A percentile compares a stretch with the other conserved stretches of the same genome.
phyloP scores from a whole-genome alignment of 1,140 invertebrate genomes.

The Lepidurus couesii region DNA sequence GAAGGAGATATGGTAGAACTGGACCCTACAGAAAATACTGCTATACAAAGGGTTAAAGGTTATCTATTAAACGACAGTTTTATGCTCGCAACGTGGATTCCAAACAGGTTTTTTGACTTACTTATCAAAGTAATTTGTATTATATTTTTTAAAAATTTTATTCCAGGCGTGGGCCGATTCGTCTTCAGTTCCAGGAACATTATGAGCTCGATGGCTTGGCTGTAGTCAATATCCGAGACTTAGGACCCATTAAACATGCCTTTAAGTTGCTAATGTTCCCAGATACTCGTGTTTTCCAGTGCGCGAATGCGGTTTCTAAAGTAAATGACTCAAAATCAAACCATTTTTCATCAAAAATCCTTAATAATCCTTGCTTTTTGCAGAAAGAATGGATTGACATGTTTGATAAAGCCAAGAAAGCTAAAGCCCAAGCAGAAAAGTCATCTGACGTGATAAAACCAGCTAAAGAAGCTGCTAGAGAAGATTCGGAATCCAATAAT shows the following conservation, averaged over 20 bases:
- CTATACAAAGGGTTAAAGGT: conserved; percentile 80
- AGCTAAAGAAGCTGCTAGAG: conserved; percentile 28
- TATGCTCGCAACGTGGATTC: conserved; percentile 67
- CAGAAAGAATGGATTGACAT: conserved; percentile 91
- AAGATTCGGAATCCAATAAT: conserved; percentile 34
- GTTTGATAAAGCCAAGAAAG: conserved; percentile 85
- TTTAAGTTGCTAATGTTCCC: conserved; percentile 93
- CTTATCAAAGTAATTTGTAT: conserved; percentile 28
- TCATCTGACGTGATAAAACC: conserved; percentile 12
- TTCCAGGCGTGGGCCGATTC: conserved; percentile 64
- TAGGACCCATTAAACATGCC: conserved; percentile 81
- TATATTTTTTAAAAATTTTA: conserved; percentile 34
- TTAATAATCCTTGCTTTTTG: conserved; percentile 39
- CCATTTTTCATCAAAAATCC: background rate
- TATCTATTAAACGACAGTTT: conserved; percentile 86
- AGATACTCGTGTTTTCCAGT: conserved; percentile 87
- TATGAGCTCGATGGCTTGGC: conserved; percentile 89
- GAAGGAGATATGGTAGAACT: conserved; percentile 87
- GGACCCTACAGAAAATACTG: conserved; percentile 76
- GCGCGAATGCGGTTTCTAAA: conserved; percentile 74
- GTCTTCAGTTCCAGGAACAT: conserved; percentile 80
- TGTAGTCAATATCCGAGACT: conserved; percentile 89
- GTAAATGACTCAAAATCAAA: conserved; percentile 37
- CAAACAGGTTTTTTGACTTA: conserved; percentile 50
- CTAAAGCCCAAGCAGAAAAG: conserved; percentile 52